A percentile compares a stretch with the other conserved stretches of the same genome.
Conservation (phyloP, 2,888 invertebrate species). For the Hemicrepidius hirtus region DNA sequence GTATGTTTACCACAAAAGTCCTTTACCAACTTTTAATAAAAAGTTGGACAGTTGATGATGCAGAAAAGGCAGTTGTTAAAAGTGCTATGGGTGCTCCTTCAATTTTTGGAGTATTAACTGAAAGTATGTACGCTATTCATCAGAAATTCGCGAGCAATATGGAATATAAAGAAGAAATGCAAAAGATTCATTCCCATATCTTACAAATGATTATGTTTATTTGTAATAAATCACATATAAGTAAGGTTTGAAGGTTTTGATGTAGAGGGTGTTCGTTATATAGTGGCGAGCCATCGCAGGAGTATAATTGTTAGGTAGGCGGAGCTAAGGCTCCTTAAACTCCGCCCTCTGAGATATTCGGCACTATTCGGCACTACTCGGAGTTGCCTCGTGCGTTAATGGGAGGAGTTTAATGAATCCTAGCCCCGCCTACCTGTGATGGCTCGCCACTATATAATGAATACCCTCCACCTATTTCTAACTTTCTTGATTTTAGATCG, state of each 20-base stretch:
- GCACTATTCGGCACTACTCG: no score
- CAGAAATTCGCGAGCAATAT: neutral
- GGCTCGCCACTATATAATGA: no score
- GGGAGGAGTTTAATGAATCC: no score
- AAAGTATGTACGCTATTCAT: neutral
- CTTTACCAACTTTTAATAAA: neutral
- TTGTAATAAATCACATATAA: neutral
- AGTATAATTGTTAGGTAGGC: no score
- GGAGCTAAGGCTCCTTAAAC: no score
- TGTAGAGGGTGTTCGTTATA: no score
- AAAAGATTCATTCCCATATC: neutral
- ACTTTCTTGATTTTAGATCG: conserved; percentile 19
- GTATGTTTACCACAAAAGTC: neutral
- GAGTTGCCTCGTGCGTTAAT: no score
- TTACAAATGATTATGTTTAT: neutral
- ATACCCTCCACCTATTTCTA: neutral
- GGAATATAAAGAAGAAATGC: neutral
- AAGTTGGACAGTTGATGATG: neutral
- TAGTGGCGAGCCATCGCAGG: no score
- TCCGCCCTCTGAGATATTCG: no score
- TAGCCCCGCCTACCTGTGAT: no score
- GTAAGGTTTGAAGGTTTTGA: neutral
- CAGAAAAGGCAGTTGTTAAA: neutral
- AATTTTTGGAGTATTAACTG: neutral
- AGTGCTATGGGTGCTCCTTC: neutral